Evolutionary conservation across 2,888 invertebrate genomes (phyloP).

Genomic region (Spicauda simplicius): DNA sequence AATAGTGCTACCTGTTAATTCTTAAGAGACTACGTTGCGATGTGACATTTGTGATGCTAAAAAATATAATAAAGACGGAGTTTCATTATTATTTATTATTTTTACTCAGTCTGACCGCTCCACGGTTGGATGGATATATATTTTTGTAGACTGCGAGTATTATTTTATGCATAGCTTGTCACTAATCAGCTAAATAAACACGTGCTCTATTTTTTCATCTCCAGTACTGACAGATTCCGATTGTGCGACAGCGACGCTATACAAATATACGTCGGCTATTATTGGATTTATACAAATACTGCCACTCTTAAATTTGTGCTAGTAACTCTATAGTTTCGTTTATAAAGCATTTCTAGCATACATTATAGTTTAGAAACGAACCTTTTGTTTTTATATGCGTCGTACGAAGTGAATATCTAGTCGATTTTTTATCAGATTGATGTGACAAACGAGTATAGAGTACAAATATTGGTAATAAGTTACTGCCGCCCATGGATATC

Average conservation of each 20-base stretch:
- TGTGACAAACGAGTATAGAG: no score
- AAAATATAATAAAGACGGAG: no score
- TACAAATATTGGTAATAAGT: no score
- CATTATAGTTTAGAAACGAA: no score
- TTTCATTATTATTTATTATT: not conserved
- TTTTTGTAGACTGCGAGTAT: slow-evolving; percentile 18
- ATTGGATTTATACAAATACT: slow-evolving; percentile 18
- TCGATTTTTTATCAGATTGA: no score
- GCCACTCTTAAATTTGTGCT: not conserved
- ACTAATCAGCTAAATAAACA: slow-evolving; percentile 31
- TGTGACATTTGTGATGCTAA: no score
- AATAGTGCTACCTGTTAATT: no score
- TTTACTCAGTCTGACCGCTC: not conserved
- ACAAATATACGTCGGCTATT: slow-evolving; percentile 9
- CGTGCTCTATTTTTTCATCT: slow-evolving; percentile 22
- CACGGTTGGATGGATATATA: slow-evolving; percentile 2
- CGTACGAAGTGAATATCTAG: no score
- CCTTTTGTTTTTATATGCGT: no score
- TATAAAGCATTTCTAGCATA: not conserved
- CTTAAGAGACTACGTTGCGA: no score
- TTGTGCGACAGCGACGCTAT: slow-evolving; percentile 20
- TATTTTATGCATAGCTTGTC: slow-evolving; percentile 24
- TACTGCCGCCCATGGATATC: no score
- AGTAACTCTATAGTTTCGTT: not conserved
- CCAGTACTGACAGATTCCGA: slow-evolving; percentile 26